Base-by-base conservation (phyloP, 23 tunicate species). In the Clavelina lepadiformis region DNA sequence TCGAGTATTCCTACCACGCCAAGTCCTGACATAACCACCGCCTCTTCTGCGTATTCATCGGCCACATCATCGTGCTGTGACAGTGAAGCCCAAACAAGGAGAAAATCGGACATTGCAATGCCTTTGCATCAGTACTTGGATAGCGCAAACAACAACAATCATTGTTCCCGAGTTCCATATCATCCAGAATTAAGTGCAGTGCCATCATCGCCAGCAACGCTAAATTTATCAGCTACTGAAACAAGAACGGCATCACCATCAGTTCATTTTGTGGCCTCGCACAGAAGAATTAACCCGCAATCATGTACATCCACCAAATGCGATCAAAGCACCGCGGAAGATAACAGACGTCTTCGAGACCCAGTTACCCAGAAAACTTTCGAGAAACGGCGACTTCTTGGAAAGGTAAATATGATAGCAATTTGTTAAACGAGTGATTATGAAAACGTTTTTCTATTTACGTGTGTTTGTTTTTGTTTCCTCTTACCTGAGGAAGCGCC, bases 11-110 rank as follows among this genome's bases (percentile, higher is more conserved):
- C 46, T 3, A 23, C 21, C 20, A 26, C 52, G 24, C 3, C 55
- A 21, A 37, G 22, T 7, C 46, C 59, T 47, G 45, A 75, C 3
- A 27, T 46, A 15, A 66, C 56, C 13, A 66, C 72, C 3, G 32
- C 61, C 15, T 68, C 75, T 8, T 78, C 84, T 4, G 84, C 84
- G 22, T 78, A 78, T 58, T 68, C 75, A 45, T 78, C 84, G 35
- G 84, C 69, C 3, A 34, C 84, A 30, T 68, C 84, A 5, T 78
- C 84, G 1, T 78, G 75, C 51, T 67, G 69, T 35, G 73, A 66
- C 70, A 21, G 34, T 46, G 59, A 72, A 3, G 54, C 5, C 3
- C 51, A 28, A 15, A 37, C 4, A 3, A 51, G 69, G 22, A 35
- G 69, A 21, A 63, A 63, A 63, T 63, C 69, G 8, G 69, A 63